phyloP scores from a whole-genome alignment of 2,797 vertebrate genomes.

The Lutra lutra region DNA sequence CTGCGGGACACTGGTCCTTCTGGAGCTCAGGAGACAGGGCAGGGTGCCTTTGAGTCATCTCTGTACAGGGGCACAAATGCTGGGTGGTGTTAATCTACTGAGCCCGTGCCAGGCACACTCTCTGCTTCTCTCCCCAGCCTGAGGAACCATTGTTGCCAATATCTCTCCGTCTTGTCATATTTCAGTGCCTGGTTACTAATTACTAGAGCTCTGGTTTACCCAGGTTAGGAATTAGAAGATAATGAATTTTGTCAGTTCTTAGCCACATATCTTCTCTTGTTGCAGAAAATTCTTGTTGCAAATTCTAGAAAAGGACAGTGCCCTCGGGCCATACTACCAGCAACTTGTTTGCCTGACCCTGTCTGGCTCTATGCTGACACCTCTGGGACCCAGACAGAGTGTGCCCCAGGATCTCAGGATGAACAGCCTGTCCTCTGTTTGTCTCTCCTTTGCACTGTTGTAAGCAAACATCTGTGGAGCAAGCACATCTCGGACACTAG shows the following conservation, averaged over 20 bases:
- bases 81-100: neutral
- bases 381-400: neutral
- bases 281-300: neutral
- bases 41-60: neutral
- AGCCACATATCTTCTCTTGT: neutral
- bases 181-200: neutral
- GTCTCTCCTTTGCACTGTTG: neutral
- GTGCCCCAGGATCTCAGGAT: neutral
- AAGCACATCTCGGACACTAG: neutral
- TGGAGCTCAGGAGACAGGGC: neutral
- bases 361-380: neutral
- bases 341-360: neutral
- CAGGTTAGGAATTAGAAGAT: neutral
- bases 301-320: neutral
- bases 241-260: neutral
- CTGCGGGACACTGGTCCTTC: accelerated
- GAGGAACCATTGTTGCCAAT: neutral
- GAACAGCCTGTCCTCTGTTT: neutral
- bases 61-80: too few species aligned
- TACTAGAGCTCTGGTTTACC: neutral
- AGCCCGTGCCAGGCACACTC: neutral
- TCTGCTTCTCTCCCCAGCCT: neutral
- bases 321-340: neutral
- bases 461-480: neutral
- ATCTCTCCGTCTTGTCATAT: neutral